A percentile compares a stretch with the other conserved stretches of the same genome.
Conservation (phyloP, 2,113 vertebrate genomes). For the Tyrannus savana region DNA sequence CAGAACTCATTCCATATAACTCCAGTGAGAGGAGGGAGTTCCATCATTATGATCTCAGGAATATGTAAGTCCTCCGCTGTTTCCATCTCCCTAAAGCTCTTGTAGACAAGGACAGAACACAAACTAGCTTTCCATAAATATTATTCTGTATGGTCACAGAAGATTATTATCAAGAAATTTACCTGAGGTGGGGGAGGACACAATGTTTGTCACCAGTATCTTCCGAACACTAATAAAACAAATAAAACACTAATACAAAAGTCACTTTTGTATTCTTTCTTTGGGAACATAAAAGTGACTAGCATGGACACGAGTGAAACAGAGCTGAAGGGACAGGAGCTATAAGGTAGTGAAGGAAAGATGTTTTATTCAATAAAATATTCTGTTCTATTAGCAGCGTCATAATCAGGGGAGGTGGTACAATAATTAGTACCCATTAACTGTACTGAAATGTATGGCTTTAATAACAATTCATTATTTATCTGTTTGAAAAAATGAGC, state of each 20-base stretch:
- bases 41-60: neutral
- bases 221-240: neutral
- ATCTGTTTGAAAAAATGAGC: neutral
- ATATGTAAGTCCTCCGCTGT: neutral
- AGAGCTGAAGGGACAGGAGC: neutral
- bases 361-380: neutral
- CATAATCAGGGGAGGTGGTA: neutral
- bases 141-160: neutral
- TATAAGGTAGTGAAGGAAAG: neutral
- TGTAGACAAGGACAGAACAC: neutral
- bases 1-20: neutral
- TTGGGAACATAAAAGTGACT: neutral
- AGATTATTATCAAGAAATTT: neutral
- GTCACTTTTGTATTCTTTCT: neutral
- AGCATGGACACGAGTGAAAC: neutral
- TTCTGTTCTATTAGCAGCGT: neutral
- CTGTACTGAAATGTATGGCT: neutral
- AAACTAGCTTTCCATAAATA: neutral
- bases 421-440: neutral
- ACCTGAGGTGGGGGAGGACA: neutral
- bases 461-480: neutral
- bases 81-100: neutral
- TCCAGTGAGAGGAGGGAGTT: neutral
- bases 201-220: neutral
- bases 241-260: too few relatives aligned